These are phyloP conservation scores for Pentamera pediparva DNA, from an alignment of 53 echinoderm and acorn worm genomes.

Conservation along the genomic window DNA sequence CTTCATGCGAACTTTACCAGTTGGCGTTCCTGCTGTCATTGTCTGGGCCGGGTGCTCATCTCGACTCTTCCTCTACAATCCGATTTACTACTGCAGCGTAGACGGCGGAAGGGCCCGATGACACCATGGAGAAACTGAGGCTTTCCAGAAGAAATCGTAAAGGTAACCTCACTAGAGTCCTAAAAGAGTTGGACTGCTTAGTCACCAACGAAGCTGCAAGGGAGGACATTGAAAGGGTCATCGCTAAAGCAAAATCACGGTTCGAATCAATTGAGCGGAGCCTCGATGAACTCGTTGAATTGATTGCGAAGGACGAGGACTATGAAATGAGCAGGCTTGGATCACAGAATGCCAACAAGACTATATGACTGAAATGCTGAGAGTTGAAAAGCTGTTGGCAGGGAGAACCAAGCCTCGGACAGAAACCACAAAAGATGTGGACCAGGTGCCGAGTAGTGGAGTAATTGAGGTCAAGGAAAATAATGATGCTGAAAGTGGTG, in stretches of 20 bases:
- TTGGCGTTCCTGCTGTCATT: too few relatives aligned
- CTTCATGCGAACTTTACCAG: too few relatives aligned
- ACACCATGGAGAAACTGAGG: conserved; percentile 3
- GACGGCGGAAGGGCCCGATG: neutral
- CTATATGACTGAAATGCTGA: neutral
- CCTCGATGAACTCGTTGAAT: neutral
- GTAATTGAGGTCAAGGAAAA: neutral
- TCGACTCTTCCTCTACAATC: neutral
- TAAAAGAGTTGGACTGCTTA: neutral
- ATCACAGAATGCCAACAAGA: neutral
- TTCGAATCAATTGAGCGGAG: neutral
- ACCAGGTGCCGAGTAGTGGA: too few relatives aligned
- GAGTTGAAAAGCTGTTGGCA: neutral
- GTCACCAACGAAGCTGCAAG: neutral
- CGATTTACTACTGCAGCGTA: neutral
- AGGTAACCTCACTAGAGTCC: neutral
- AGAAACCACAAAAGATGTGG: neutral
- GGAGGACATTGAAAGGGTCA: neutral
- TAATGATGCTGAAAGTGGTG: neutral
- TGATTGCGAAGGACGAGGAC: neutral
- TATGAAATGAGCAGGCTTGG: neutral
- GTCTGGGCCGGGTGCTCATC: too few relatives aligned
- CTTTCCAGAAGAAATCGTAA: neutral
- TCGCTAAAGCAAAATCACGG: neutral
- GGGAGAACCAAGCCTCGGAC: neutral